Percentiles rank a stretch among this genome's conserved stretches.
phyloP scores from a whole-genome alignment of 2,888 invertebrate genomes.

The Apodemia arnacis region DNA sequence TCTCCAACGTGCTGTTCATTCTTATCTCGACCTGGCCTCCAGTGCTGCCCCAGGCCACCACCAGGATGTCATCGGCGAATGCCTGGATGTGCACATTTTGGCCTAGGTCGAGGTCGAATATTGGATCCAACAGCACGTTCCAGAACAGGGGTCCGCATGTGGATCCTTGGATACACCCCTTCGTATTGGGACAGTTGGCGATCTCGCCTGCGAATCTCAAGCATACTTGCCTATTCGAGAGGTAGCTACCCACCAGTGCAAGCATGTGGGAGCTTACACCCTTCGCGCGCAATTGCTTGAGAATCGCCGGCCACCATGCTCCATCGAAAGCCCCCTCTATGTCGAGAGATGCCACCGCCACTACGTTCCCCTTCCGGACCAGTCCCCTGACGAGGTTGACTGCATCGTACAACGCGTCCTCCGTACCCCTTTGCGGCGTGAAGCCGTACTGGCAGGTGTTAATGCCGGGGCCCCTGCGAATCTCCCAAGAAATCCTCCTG shows the following conservation, averaged over 20 bases:
- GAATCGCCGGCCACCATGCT: neutral
- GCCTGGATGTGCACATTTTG: conserved; percentile 53
- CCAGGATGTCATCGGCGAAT: conserved; percentile 75
- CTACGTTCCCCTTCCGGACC: neutral
- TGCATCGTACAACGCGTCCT: too few relatives aligned
- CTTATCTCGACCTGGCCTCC: neutral
- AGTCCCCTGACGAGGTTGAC: neutral
- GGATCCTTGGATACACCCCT: conserved; percentile 68
- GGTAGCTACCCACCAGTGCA: neutral
- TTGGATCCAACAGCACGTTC: conserved; percentile 67
- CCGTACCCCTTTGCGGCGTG: neutral
- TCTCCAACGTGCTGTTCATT: conserved; percentile 21
- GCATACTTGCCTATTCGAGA: neutral
- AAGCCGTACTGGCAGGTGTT: neutral
- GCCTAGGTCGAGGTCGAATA: neutral
- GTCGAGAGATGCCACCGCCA: neutral
- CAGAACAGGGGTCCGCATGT: conserved; percentile 66
- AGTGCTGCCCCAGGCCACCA: conserved; percentile 19
- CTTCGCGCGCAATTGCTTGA: neutral
- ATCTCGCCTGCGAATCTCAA: too few relatives aligned
- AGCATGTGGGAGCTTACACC: neutral
- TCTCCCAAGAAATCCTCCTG: neutral
- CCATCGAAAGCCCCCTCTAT: neutral
- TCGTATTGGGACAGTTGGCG: neutral
- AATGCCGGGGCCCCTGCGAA: neutral